Conservation (phyloP, 2,113 vertebrate genomes). For the Lipophrys pholis region DNA sequence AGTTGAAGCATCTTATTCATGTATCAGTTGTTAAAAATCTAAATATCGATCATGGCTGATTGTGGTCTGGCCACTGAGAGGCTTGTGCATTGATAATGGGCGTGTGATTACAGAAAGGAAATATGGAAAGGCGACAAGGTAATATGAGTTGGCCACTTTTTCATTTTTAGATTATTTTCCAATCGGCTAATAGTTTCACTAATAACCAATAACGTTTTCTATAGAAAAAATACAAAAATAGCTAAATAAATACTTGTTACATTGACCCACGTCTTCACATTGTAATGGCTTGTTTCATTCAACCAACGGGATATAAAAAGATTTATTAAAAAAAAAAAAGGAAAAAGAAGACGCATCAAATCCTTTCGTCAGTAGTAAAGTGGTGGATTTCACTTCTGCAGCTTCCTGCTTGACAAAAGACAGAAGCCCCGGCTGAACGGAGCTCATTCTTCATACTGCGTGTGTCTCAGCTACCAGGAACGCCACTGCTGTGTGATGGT, state of each 20-base stretch:
- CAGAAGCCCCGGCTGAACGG: no score
- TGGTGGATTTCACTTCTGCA: no score
- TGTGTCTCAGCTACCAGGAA: background rate
- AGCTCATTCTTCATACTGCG: background rate
- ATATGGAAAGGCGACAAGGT: background rate
- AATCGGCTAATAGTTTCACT: background rate
- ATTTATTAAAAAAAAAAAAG: background rate
- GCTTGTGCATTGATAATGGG: background rate
- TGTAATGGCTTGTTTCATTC: background rate
- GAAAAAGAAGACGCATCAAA: no score
- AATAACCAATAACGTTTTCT: background rate
- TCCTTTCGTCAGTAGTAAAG: background rate
- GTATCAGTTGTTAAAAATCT: background rate
- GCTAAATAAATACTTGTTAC: no score
- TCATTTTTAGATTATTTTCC: background rate
- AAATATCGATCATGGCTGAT: background rate
- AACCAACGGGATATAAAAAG: background rate
- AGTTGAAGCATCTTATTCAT: slow-evolving; percentile 3
- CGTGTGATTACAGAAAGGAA: background rate
- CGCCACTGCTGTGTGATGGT: background rate
- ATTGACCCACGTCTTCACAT: background rate
- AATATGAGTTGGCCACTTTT: no score
- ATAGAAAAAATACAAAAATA: no score
- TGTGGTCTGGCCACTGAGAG: background rate
- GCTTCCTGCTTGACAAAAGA: no score